Evolutionary conservation across 2,113 vertebrate genomes (phyloP), one percentile per base, ranked within the genome.

Genomic region (Ictalurus furcatus): DNA sequence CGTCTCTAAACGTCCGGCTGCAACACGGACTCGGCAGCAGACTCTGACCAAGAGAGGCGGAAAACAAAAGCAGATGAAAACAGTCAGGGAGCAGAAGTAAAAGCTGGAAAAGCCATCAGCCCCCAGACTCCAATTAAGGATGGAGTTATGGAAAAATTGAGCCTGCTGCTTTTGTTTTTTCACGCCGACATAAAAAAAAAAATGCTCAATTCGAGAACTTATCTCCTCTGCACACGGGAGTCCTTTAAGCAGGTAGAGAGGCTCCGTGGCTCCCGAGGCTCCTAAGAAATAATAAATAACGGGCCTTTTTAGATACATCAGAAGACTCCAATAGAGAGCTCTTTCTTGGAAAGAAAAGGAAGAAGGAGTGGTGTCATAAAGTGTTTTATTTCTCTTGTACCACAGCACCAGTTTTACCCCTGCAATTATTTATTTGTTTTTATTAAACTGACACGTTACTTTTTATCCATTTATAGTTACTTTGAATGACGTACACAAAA

Each of bases 41-140:
- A 71, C 73, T 63, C 37, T n/a, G 48, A 84, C 44, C 12, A 40
- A 88, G 63, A 37, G 37, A 69, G 71, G 67, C 76, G 30, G 83
- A 89, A 89, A 89, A 89, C 59, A 81, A 73, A 89, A 86, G 86
- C 90, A 87, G 88, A 88, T 67, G 85, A 83, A 81, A 89, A 88
- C n/a, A 85, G 48, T 56, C 54, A 13, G 80, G 86, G 28, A 63
- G 48, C 85, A 88, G 88, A 90, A 88, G 85, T 67, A 54, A 82
- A 88, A 65, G 84, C 93, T 95, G 95, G 92, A 87, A 94, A 94
- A 93, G 92, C 87, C 85, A 94, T 95, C 92, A 94, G 52, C 87
- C 88, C 78, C 91, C 85, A 87, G 89, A 92, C 92, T 93, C 91
- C 92, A 94, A 93, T 94, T 93, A 94, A 88, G 85, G 90, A 85